Evolutionary conservation across 2,888 invertebrate species (phyloP), one percentile per base, ranked within the genome.

Genomic region (Rhingia campestris): DNA sequence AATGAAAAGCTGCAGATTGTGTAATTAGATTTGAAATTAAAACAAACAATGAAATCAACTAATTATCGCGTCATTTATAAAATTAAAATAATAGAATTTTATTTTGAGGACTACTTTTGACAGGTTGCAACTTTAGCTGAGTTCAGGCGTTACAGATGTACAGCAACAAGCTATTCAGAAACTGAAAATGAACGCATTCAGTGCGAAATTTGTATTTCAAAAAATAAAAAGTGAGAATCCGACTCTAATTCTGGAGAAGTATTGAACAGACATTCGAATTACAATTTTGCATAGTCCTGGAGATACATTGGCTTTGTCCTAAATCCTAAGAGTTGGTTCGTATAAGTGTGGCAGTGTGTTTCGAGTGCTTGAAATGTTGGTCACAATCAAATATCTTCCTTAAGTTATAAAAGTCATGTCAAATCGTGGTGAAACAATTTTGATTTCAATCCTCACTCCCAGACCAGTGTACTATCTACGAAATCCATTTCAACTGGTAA

Each of bases 51-150:
- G 6, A 2, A 43, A 30, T 4, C 14, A 33, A 30, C 6, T 35
- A 37, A 49, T 43, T 63, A 22, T 12, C 9, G 12, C 6, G 39
- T 1, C 32, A 14, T 53, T 32, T 32, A 6, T 14, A 33, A 41
- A 41, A 32, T 41, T 53, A 7, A 3, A 22, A 5, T 22, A 9
- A 7, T 10, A 2, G 4, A 4, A 22, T 49, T 30, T 41, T 45
- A 14, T 33, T 33, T 6, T 12, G 9, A 43, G 61, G 61, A 37
- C 72, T 54, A 72, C 72, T 64, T 73, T 64, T 73, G 73, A 73
- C 73, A 73, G 54, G 4, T 39, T 9, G 14, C 10, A 5, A 59
- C 41, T 22, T 59, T 22, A 3, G 6, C 14, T 3, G 47, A 37
- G 61, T 72, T 72, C 61, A 72, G 61, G 9, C 22, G 51, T 14